phyloP scores from a whole-genome alignment of 2,113 vertebrate species.

The Neolamprologus ventralis region DNA sequence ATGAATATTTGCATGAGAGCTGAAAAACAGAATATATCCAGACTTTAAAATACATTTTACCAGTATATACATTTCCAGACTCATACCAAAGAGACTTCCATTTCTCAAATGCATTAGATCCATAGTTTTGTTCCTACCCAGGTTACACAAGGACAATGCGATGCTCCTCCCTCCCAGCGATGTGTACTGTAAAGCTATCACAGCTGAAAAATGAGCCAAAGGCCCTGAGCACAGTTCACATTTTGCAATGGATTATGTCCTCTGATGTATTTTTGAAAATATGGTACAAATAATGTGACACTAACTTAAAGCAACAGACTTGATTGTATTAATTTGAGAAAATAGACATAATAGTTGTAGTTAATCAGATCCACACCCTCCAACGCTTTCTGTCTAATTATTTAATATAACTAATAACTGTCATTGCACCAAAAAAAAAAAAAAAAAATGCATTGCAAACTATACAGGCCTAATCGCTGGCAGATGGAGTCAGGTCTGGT shows the following conservation, averaged over 20 bases:
- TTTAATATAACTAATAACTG: neutral
- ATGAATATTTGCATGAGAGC: neutral
- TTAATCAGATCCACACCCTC: neutral
- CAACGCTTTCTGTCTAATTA: neutral
- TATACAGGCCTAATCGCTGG: neutral
- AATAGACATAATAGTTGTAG: neutral
- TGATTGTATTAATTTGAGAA: neutral
- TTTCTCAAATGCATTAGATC: neutral
- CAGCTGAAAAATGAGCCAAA: neutral
- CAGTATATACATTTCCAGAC: neutral
- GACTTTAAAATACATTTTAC: neutral
- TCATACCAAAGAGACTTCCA: neutral
- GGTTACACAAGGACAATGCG: slow-evolving; percentile 21
- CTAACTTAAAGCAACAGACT: neutral
- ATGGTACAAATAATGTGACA: neutral
- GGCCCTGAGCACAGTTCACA: neutral
- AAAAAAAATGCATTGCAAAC: neutral
- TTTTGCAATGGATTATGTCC: neutral
- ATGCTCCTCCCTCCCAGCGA: neutral
- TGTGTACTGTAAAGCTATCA: no score
- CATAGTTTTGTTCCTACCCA: neutral
- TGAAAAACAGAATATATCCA: neutral
- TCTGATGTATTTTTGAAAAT: neutral
- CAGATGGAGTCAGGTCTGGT: slow-evolving; percentile 34
- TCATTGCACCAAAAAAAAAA: neutral